Evolutionary conservation across 1,140 invertebrate genomes (phyloP), one percentile per base, ranked within the genome.

Genomic region (Lepeophtheirus salmonis): DNA sequence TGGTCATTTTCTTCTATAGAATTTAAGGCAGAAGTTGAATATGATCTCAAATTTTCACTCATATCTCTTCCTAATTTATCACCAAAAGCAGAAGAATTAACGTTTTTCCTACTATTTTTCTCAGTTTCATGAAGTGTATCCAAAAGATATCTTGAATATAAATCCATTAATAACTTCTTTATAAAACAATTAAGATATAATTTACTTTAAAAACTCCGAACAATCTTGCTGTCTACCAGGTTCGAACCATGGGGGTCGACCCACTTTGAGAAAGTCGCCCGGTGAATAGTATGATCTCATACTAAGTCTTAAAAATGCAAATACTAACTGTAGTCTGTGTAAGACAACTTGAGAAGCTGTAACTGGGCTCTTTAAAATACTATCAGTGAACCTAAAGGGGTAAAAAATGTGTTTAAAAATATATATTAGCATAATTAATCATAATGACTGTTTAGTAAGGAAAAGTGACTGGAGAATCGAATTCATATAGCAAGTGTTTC

Each of bases 401-500:
- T n/a, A 1, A 16, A 50, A 58, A 1, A 58, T 2, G 2, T 16
- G n/a, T 49, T 3, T 14, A 59, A 17, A 17, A 12, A 10, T 17
- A 67, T 64, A 48, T 65, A 66, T 66, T 50, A 72, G 65, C 50
- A 73, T 65, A 65, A 71, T 66, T 21, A 71, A 62, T 64, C 22
- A 48, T 50, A 80, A 80, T 75, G 78, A 88, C 77, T 79, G 77
- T 69, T 80, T 81, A 30, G 84, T 86, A 77, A 84, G 83, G 56
- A 80, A 80, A 17, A 89, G 72, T 0, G 85, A 83, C 68, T 89
- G 85, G 23, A 88, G 70, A 10, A 86, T 79, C 67, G 84, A 85
- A 66, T 88, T 88, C 82, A 87, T 83, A 63, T 87, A 89, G 68
- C 86, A 89, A 0, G 84, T 87, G 64, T 88, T 89, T 13, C 86